These are phyloP conservation scores for Mustela erminea DNA, from an alignment of 2,797 vertebrate species.

Conservation along the genomic window DNA sequence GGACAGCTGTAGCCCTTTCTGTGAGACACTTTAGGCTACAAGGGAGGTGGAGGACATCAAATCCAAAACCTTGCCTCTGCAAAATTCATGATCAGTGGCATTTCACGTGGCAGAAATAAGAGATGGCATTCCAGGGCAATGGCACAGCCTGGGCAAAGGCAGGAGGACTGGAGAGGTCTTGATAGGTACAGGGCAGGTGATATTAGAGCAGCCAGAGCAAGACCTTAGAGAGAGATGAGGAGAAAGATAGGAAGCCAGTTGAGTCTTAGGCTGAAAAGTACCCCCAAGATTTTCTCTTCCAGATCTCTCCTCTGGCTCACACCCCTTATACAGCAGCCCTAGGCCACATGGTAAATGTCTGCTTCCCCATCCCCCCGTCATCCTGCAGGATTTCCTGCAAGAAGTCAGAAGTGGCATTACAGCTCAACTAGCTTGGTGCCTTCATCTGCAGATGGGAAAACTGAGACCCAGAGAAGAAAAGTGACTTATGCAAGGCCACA, in stretches of 20 bases:
- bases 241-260: neutral
- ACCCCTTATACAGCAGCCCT: neutral
- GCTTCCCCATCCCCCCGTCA: neutral
- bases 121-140: neutral
- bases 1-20: neutral
- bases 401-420: neutral
- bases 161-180: neutral
- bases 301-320: neutral
- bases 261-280: neutral
- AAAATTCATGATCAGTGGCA: neutral
- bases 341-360: neutral
- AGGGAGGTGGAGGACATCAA: neutral
- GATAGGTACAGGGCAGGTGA: neutral
- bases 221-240: neutral
- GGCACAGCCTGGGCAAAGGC: neutral
- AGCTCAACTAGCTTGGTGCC: neutral
- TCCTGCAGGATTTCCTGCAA: neutral
- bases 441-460: slow-evolving; percentile 4
- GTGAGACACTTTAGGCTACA: neutral
- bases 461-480: neutral
- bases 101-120: neutral
- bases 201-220: neutral
- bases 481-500: neutral
- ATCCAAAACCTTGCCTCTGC: neutral
- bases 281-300: neutral